phyloP scores from a whole-genome alignment of 2,113 vertebrate species.

The Plestiodon gilberti region DNA sequence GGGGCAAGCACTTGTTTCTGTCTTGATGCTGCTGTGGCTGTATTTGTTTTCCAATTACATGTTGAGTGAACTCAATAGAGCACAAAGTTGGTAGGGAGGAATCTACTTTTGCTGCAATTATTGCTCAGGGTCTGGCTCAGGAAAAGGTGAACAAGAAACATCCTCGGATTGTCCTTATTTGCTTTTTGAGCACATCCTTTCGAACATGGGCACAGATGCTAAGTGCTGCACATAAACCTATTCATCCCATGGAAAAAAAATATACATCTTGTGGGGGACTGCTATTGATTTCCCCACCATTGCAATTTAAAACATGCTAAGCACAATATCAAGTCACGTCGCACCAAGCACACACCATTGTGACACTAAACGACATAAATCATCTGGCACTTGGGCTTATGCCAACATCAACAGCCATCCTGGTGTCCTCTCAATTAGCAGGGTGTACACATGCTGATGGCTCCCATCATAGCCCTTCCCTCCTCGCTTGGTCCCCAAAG shows the following conservation, averaged over 20 bases:
- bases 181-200: slow-evolving; percentile 27
- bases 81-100: slow-evolving; percentile 66
- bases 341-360: slow-evolving; percentile 18
- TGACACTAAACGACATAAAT: slow-evolving; percentile 26
- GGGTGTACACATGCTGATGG: slow-evolving; percentile 44
- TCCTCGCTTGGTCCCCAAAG: no score
- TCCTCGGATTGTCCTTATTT: slow-evolving; percentile 29
- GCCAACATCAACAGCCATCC: slow-evolving; percentile 38
- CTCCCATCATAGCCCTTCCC: not conserved
- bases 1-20: slow-evolving; percentile 66
- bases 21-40: slow-evolving; percentile 69
- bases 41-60: slow-evolving; percentile 77
- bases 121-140: slow-evolving; percentile 51
- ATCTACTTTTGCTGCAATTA: slow-evolving; percentile 68
- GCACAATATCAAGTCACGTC: slow-evolving; percentile 29
- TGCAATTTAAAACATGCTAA: slow-evolving; percentile 60
- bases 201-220: not conserved
- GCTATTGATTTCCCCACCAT: slow-evolving; percentile 59
- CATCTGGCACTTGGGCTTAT: not conserved
- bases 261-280: not conserved
- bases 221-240: slow-evolving; percentile 17
- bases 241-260: not conserved
- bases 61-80: slow-evolving; percentile 72
- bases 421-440: slow-evolving; percentile 34
- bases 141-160: slow-evolving; percentile 50